Conservation (phyloP, 2,797 vertebrate species). For the Merluccius polli region DNA sequence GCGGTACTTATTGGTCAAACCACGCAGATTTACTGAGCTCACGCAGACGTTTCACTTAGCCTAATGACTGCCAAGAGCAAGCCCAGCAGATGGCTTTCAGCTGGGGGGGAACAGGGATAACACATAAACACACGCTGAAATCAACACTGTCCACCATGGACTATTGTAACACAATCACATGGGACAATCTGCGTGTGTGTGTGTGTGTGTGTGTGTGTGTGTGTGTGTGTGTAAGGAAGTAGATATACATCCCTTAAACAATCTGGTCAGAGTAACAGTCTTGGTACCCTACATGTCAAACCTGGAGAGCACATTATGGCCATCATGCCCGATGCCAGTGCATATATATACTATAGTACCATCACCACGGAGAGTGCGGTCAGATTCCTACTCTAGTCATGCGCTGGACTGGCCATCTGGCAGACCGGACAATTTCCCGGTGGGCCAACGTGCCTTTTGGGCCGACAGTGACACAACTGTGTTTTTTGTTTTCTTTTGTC, state of each 20-base stretch:
- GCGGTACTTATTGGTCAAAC: constrained; percentile 47
- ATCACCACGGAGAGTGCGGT: neutral
- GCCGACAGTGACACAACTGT: no score
- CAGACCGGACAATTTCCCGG: no score
- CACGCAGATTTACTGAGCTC: constrained; percentile 60
- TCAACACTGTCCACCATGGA: neutral
- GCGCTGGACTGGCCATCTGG: no score
- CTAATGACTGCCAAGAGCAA: constrained; percentile 58
- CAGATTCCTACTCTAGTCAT: no score
- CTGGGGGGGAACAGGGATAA: constrained; percentile 26
- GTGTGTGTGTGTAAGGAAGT: neutral
- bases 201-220: constrained; percentile 9
- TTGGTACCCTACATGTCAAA: neutral
- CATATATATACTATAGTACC: neutral
- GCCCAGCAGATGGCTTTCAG: constrained; percentile 53
- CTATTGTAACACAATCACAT: constrained; percentile 14
- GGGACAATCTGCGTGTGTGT: constrained; percentile 1
- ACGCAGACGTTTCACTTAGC: constrained; percentile 55
- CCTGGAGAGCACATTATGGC: neutral
- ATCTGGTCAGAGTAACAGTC: neutral
- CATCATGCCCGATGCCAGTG: neutral
- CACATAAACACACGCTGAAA: constrained; percentile 9
- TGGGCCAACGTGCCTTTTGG: no score
- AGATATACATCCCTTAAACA: neutral
- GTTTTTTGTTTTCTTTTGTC: no score